phyloP scores from a whole-genome alignment of 2,888 invertebrate genomes.

The Caenorhabditis sp. region DNA sequence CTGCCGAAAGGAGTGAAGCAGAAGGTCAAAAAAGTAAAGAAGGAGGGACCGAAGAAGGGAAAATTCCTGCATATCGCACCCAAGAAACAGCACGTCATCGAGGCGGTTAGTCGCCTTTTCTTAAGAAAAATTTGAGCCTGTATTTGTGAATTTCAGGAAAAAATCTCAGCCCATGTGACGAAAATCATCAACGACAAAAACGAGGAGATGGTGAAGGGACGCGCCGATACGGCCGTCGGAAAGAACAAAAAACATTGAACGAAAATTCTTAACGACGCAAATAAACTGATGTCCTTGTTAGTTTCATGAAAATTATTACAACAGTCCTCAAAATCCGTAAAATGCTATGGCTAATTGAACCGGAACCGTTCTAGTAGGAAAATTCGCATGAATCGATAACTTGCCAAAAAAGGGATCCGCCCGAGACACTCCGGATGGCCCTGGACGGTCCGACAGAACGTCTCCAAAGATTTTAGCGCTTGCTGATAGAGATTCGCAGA shows the following conservation, averaged over 20 bases:
- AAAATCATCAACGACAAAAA: slow-evolving; percentile 76
- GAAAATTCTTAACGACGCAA: too few relatives aligned
- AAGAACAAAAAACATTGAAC: slow-evolving; percentile 56
- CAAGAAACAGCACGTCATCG: slow-evolving; percentile 68
- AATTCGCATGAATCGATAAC: too few relatives aligned
- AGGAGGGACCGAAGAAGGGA: slow-evolving; percentile 60
- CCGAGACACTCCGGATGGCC: too few relatives aligned
- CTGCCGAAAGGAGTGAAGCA: slow-evolving; percentile 72
- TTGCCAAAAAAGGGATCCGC: too few relatives aligned
- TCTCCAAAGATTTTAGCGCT: too few relatives aligned
- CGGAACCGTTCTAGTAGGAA: too few relatives aligned
- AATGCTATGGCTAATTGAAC: too few relatives aligned
- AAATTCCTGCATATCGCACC: slow-evolving; percentile 69
- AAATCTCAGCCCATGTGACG: slow-evolving; percentile 70
- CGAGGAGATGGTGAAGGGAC: slow-evolving; percentile 74
- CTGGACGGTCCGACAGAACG: too few relatives aligned
- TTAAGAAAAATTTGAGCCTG: background rate
- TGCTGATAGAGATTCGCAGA: too few relatives aligned
- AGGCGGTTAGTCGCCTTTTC: slow-evolving; percentile 47
- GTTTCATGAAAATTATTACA: background rate
- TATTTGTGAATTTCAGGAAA: slow-evolving; percentile 54
- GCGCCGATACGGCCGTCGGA: slow-evolving; percentile 72
- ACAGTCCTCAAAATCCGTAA: slow-evolving; percentile 8
- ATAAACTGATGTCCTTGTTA: background rate
- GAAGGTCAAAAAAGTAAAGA: slow-evolving; percentile 66